Conservation (phyloP, 1,140 invertebrate genomes). For the Homalodisca vitripennis region DNA sequence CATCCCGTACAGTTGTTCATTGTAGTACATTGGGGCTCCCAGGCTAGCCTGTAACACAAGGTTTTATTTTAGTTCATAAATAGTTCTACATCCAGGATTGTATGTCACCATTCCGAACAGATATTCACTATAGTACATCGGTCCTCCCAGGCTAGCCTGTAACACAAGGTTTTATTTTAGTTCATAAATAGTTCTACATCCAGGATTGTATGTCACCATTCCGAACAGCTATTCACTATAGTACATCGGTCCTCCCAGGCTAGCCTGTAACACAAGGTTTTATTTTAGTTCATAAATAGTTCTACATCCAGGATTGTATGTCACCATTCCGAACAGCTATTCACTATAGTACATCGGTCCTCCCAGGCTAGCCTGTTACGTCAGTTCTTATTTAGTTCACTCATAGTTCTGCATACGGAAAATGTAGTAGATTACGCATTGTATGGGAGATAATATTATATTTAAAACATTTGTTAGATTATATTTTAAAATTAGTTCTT, state of each 20-base stretch:
- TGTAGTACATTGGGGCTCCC: neutral
- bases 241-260: no score
- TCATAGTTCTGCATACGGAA: neutral
- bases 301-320: neutral
- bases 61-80: neutral
- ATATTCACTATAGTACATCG: neutral
- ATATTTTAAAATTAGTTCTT: no score
- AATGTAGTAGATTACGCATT: no score
- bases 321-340: no score
- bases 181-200: neutral
- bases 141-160: neutral
- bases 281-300: neutral
- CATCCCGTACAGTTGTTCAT: slow-evolving; percentile 12
- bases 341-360: no score
- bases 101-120: neutral
- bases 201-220: neutral
- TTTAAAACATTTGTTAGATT: no score
- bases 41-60: neutral
- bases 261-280: no score
- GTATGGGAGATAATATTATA: no score
- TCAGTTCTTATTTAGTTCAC: neutral
- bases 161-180: neutral
- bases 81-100: neutral
- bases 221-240: no score
- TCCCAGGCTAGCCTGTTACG: no score